Percentiles rank a stretch among this genome's conserved stretches.
Evolutionary conservation across 1,140 invertebrate genomes (phyloP).

Genomic region (Drosophila neocordata): DNA sequence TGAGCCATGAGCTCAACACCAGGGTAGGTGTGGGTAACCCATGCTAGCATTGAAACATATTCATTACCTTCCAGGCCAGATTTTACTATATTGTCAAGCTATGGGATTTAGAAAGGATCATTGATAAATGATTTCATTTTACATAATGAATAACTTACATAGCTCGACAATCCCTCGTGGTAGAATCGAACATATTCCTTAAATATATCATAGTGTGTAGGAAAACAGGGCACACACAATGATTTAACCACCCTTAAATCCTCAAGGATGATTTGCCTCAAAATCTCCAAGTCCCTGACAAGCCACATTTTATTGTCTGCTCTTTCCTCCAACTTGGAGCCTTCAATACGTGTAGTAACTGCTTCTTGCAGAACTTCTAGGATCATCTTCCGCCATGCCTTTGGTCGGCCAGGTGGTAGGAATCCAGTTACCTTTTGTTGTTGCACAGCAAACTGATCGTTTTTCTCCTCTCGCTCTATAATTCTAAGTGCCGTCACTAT

Average conservation of each 20-base stretch:
- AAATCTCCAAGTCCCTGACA: conserved; percentile 90
- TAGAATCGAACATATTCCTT: conserved; percentile 97
- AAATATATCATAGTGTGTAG: conserved; percentile 97
- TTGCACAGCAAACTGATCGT: conserved; percentile 91
- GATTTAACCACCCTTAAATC: conserved; percentile 97
- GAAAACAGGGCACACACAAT: conserved; percentile 96
- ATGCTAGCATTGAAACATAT: conserved; percentile 96
- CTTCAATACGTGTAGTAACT: conserved; percentile 92
- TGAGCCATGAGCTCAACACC: conserved; percentile 94
- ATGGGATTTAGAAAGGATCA: conserved; percentile 33
- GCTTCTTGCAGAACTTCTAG: conserved; percentile 93
- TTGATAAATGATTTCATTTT: background rate
- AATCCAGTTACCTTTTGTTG: conserved; percentile 93
- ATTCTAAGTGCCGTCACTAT: conserved; percentile 98
- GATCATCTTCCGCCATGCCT: conserved; percentile 95
- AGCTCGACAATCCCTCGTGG: conserved; percentile 92
- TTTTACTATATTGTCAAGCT: conserved; percentile 94
- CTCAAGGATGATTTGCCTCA: conserved; percentile 93
- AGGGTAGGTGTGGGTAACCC: conserved; percentile 94
- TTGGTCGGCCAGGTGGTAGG: conserved; percentile 95
- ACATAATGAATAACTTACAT: conserved; percentile 85
- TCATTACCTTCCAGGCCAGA: conserved; percentile 97
- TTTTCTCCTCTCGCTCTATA: conserved; percentile 97
- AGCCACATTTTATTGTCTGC: conserved; percentile 98
- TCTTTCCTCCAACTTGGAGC: conserved; percentile 96